Percentiles rank a stretch among this genome's conserved stretches.
Evolutionary conservation across 2,888 invertebrate genomes (phyloP).

Genomic region (Ennomos quercinarius): DNA sequence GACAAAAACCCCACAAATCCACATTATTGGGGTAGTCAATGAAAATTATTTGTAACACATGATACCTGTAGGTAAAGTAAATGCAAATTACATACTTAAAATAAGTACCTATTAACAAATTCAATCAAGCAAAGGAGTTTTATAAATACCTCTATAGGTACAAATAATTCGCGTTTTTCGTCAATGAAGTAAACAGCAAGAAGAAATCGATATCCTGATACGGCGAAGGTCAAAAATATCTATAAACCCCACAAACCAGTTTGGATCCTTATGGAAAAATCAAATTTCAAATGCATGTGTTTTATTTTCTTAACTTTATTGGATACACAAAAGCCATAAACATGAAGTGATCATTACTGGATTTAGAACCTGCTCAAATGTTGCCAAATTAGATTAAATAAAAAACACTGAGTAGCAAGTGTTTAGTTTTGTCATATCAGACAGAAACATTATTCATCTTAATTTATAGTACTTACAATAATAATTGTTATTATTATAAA

Average conservation of each 20-base stretch:
- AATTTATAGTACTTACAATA: too few species aligned
- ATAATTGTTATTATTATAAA: too few species aligned
- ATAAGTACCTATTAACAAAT: too few species aligned
- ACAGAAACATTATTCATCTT: too few species aligned
- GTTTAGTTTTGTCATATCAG: too few species aligned
- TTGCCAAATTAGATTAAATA: constrained; percentile 5
- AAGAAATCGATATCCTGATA: constrained; percentile 24
- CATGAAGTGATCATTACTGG: too few species aligned
- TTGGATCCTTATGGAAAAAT: constrained; percentile 29
- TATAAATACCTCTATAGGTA: not conserved
- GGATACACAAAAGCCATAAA: not conserved
- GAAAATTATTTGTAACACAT: too few species aligned
- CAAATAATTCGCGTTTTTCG: constrained; percentile 12
- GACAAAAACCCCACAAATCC: too few species aligned
- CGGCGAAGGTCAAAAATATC: constrained; percentile 25
- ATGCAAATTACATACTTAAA: too few species aligned
- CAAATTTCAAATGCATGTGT: constrained; percentile 16
- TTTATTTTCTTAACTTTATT: constrained; percentile 7
- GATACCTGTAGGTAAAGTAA: too few species aligned
- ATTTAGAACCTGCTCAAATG: constrained; percentile 8
- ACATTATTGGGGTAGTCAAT: too few species aligned
- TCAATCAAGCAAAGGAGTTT: not conserved
- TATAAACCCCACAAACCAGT: constrained; percentile 28
- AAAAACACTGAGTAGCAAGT: too few species aligned
- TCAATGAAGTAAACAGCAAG: constrained; percentile 11